Percentiles rank a stretch among this genome's conserved stretches.
phyloP scores from a whole-genome alignment of 2,888 invertebrate genomes.

The Andrena marginata region DNA sequence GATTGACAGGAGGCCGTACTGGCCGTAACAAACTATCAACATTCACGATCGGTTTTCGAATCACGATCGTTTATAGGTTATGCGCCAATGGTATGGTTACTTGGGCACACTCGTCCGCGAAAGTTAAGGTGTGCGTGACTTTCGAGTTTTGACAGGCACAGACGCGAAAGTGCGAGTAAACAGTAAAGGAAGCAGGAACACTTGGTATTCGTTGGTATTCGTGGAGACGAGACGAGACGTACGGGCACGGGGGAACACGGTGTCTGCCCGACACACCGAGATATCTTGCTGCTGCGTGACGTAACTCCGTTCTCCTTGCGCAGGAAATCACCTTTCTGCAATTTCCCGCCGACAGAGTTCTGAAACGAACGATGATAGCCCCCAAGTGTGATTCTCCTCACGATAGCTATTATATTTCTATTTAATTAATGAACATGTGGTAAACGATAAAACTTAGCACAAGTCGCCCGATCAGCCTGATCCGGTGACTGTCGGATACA shows the following conservation, averaged over 20 bases:
- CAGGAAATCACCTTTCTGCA: conserved; percentile 48
- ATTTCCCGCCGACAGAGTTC: conserved; percentile 49
- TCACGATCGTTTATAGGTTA: conserved; percentile 70
- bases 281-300: conserved; percentile 70
- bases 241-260: conserved; percentile 50
- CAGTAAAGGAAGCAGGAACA: conserved; percentile 58
- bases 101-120: conserved; percentile 44
- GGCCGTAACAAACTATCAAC: conserved; percentile 62
- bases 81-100: conserved; percentile 50
- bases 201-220: conserved; percentile 44
- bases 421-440: conserved; percentile 80
- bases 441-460: conserved; percentile 75
- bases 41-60: conserved; percentile 63
- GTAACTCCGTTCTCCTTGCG: conserved; percentile 68
- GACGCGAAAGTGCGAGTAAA: conserved; percentile 47
- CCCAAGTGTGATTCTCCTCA: conserved; percentile 61
- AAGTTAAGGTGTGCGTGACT: conserved; percentile 65
- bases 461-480: conserved; percentile 79
- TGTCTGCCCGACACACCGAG: conserved; percentile 55
- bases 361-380: conserved; percentile 56
- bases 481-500: conserved; percentile 76
- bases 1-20: conserved; percentile 55
- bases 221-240: conserved; percentile 46
- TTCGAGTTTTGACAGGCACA: conserved; percentile 56
- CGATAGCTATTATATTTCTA: conserved; percentile 62